A percentile compares a stretch with the other conserved stretches of the same genome.
These are phyloP conservation scores for Lobophora halterata DNA, from an alignment of 2,888 invertebrate genomes.

Conservation along the genomic window DNA sequence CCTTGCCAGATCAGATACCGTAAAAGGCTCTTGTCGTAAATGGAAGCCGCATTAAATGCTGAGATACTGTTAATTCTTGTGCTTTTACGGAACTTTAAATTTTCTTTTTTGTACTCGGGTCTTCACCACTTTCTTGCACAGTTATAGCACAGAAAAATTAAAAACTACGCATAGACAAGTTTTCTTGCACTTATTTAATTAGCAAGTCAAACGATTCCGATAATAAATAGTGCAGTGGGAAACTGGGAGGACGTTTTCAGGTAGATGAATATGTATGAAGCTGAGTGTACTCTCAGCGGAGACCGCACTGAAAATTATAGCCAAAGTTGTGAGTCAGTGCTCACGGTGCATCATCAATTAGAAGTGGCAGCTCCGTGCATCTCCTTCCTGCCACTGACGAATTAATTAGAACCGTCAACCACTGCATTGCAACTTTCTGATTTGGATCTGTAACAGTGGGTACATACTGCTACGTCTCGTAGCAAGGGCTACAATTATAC, in stretches of 20 bases:
- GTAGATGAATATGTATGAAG: constrained; percentile 33
- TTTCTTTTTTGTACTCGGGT: constrained; percentile 13
- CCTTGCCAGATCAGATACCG: constrained; percentile 32
- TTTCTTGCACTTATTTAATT: constrained; percentile 14
- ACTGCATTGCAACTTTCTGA: constrained; percentile 19
- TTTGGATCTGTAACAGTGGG: constrained; percentile 9
- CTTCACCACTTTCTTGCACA: too few relatives aligned
- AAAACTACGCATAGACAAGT: constrained; percentile 3
- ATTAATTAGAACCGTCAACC: constrained; percentile 13
- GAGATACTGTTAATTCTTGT: constrained; percentile 26
- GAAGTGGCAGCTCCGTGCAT: constrained; percentile 28
- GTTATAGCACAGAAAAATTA: too few relatives aligned
- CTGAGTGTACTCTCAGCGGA: constrained; percentile 28
- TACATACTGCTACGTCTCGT: not conserved
- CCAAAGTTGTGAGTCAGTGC: constrained; percentile 35
- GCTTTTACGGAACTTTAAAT: constrained; percentile 17
- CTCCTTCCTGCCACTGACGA: constrained; percentile 25
- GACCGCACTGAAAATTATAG: constrained; percentile 37
- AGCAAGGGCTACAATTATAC: too few relatives aligned
- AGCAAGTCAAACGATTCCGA: constrained; percentile 17
- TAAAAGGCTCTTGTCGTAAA: constrained; percentile 23
- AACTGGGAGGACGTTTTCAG: constrained; percentile 29
- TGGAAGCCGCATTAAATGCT: constrained; percentile 23
- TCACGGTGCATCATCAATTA: constrained; percentile 38
- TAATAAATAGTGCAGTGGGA: constrained; percentile 21